Base-by-base conservation (phyloP, 2,888 invertebrate species). In the Mesorhabditis sp. region DNA sequence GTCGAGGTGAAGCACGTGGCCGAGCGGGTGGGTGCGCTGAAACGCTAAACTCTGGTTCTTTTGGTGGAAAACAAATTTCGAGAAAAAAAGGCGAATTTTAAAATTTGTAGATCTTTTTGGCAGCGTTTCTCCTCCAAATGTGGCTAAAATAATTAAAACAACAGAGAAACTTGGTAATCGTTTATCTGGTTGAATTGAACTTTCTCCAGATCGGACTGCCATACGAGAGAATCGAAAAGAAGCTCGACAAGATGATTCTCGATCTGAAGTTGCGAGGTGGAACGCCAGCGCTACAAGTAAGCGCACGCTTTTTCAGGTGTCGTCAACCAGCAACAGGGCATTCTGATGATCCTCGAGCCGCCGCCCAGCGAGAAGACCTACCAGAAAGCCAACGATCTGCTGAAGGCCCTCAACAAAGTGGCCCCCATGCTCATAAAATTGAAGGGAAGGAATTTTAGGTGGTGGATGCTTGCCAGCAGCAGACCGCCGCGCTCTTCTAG, bases 1-100 rank as follows among this genome's bases (percentile, higher is more conserved):
- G 97, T 98, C 1, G 93, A 99, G 70, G 81, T 86, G 50, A 75
- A 77, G 15, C 82, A 86, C 70, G 80, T 86, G 43, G 82, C 86
- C 10, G 67, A 74, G 13, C 66, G 70, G 58, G 86, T 86, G 63
- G 77, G 82, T 50, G 28, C 2, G 28, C 28, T 28, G 1, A 28
- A 28, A 28, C 28, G 28, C 28, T 28, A 28, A 28, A 28, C 28
- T 28, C 28, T 28, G 28, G 28, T 28, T 28, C 28, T 28, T 28
- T 28, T 28, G 28, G 28, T 28, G 28, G 28, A 28, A 28, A 1
- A 28, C 2, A 28, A 28, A 28, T 28, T 28, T 28, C 28, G 28
- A 28, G 28, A 28, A 28, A 28, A 28, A 28, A 28, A 28, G 28
- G 28, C 28, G 28, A 28, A 28, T 28, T 28, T 28, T 28, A 28